Evolutionary conservation across 2,797 vertebrate species (phyloP).

Genomic region (Macropus fuliginosus): DNA sequence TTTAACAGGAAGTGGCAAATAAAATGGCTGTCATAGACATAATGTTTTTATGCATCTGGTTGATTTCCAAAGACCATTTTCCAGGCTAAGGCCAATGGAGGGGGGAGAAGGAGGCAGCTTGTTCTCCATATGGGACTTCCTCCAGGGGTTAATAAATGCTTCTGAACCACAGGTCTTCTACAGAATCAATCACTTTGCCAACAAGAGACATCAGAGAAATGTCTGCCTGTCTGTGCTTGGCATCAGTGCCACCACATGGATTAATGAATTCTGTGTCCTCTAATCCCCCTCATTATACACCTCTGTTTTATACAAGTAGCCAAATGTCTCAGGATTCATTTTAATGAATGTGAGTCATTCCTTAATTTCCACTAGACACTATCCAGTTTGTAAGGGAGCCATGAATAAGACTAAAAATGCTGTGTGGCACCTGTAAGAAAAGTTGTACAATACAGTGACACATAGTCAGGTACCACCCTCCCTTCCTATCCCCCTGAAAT

Average conservation of each 20-base stretch:
- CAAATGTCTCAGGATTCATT: constrained; percentile 84
- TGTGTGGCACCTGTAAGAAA: constrained; percentile 81
- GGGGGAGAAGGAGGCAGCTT: constrained; percentile 32
- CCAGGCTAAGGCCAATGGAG: constrained; percentile 6
- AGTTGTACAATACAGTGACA: constrained; percentile 71
- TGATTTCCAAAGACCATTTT: constrained; percentile 60
- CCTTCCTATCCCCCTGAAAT: background rate
- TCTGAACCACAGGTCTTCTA: constrained; percentile 64
- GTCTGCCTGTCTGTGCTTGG: constrained; percentile 79
- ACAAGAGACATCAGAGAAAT: constrained; percentile 74
- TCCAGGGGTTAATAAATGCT: constrained; percentile 60
- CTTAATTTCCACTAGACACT: constrained; percentile 79
- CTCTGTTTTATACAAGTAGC: constrained; percentile 78
- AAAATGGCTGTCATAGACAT: background rate
- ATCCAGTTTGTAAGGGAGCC: constrained; percentile 79
- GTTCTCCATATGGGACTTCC: constrained; percentile 21
- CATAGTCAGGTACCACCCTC: constrained; percentile 40
- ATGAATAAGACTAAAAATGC: constrained; percentile 85
- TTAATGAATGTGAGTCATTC: constrained; percentile 84
- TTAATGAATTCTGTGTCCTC: constrained; percentile 85
- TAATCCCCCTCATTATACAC: constrained; percentile 79
- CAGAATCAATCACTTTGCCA: constrained; percentile 74
- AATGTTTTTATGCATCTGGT: constrained; percentile 2
- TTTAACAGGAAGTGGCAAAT: constrained; percentile 50
- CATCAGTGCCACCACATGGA: constrained; percentile 83